Base-by-base conservation (phyloP, 2,888 invertebrate species). In the Nudaria mundana region DNA sequence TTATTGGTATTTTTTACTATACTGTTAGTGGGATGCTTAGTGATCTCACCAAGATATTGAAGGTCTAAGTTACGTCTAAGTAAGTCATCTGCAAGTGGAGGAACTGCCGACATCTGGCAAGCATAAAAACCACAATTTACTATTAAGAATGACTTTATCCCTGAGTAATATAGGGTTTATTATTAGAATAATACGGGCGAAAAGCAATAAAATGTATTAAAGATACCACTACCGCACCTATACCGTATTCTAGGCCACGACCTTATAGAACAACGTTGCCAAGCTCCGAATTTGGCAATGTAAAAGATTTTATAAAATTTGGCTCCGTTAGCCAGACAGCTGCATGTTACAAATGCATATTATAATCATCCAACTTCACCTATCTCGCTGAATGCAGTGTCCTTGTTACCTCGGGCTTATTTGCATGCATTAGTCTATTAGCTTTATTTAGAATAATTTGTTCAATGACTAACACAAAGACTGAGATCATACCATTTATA, bases 171-270 rank as follows among this genome's bases (percentile, higher is more conserved):
- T n/a, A n/a, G n/a, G n/a, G 32, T 34, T 41, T 39, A 34, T 34
- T 44, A 47, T 40, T 37, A 23, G 34, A 54, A 24, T 40, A 47
- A 22, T 37, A 46, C 24, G n/a, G n/a, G n/a, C n/a, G n/a, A n/a
- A n/a, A n/a, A n/a, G n/a, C n/a, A n/a, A n/a, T n/a, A n/a, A n/a
- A 40, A 31, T 44, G 44, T 44, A 54, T 44, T 37, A 34, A 31
- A 40, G 36, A 5, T 57, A 58, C 46, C 42, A 39, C 7, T 48
- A 43, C 41, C 58, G 57, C 57, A 57, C 58, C 57, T 51, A 43
- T 20, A 37, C 36, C 29, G 39, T 45, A 47, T 52, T 61, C 41
- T 61, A 50, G 58, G 59, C 44, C 62, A 42, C 36, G 61, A 54
- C 62, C 62, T 61, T 52, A 60, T 26, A 20, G 29, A 31, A 37